These are phyloP conservation scores for Nyctibius grandis DNA, from an alignment of 2,797 vertebrate species.

Conservation along the genomic window DNA sequence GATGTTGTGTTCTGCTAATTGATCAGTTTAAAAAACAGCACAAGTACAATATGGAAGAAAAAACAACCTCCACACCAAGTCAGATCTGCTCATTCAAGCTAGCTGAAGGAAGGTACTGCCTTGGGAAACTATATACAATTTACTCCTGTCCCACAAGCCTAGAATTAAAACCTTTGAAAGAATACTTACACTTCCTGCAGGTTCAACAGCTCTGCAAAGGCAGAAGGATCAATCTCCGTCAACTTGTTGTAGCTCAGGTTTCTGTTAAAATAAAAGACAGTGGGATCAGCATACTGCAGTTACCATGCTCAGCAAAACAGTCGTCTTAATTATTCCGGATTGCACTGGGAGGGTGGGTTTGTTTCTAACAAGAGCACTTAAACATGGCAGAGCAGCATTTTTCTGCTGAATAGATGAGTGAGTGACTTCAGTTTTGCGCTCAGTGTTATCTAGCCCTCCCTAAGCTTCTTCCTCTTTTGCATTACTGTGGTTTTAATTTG, in stretches of 20 bases:
- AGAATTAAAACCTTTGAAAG: conserved; percentile 5
- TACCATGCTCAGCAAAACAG: conserved; percentile 41
- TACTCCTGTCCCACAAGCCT: neutral
- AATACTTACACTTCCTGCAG: conserved; percentile 94
- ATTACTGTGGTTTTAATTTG: conserved; percentile 38
- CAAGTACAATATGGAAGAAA: neutral
- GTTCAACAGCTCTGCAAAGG: conserved; percentile 82
- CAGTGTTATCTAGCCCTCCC: neutral
- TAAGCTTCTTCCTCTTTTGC: neutral
- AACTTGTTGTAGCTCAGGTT: conserved; percentile 95
- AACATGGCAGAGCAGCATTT: neutral
- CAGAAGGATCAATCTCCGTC: conserved; percentile 80
- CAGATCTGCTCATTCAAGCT: neutral
- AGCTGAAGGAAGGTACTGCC: neutral
- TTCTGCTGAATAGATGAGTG: neutral
- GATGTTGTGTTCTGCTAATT: conserved; percentile 31
- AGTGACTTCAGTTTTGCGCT: neutral
- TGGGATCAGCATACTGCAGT: conserved; percentile 50
- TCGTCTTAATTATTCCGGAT: conserved; percentile 18
- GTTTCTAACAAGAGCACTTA: neutral
- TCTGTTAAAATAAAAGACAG: conserved; percentile 77
- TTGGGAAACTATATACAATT: neutral
- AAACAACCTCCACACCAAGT: neutral
- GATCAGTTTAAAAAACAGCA: neutral
- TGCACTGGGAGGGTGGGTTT: neutral